Evolutionary conservation across 92 coral and sea anemone genomes (phyloP).

Genomic region (Palythoa grandis): DNA sequence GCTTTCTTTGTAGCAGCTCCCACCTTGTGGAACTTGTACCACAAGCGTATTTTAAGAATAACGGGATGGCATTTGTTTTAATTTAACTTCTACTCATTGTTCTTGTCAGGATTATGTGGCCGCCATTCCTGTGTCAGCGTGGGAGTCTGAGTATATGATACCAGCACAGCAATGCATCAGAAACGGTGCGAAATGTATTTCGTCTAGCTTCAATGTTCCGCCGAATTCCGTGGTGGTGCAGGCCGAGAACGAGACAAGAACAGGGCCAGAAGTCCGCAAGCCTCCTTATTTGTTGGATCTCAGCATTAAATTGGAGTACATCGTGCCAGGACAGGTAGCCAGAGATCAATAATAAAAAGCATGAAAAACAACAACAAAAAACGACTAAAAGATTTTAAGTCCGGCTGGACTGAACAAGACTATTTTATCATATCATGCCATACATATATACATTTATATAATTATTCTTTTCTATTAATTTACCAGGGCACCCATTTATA

Average conservation of each 20-base stretch:
- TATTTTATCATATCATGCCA: no score
- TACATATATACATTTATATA: no score
- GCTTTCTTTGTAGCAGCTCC: no score
- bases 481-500: no score
- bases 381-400: not conserved
- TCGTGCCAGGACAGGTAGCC: slow-evolving; percentile 71
- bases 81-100: no score
- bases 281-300: slow-evolving; percentile 76
- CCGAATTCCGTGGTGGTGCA: slow-evolving; percentile 64
- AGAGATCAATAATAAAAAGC: not conserved
- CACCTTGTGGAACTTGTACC: no score
- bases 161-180: slow-evolving; percentile 88
- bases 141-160: slow-evolving; percentile 69
- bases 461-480: no score
- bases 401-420: not conserved
- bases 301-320: slow-evolving; percentile 72
- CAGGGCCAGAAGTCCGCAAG: slow-evolving; percentile 61
- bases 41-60: no score
- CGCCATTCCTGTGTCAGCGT: slow-evolving; percentile 68
- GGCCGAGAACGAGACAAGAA: slow-evolving; percentile 70
- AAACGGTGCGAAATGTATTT: slow-evolving; percentile 68
- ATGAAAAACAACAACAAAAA: not conserved
- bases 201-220: slow-evolving; percentile 61
- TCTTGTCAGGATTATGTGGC: slow-evolving; percentile 76
- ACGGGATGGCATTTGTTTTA: no score